Evolutionary conservation across 1,140 invertebrate genomes (phyloP).

Genomic region (Sycophaga agraensis): DNA sequence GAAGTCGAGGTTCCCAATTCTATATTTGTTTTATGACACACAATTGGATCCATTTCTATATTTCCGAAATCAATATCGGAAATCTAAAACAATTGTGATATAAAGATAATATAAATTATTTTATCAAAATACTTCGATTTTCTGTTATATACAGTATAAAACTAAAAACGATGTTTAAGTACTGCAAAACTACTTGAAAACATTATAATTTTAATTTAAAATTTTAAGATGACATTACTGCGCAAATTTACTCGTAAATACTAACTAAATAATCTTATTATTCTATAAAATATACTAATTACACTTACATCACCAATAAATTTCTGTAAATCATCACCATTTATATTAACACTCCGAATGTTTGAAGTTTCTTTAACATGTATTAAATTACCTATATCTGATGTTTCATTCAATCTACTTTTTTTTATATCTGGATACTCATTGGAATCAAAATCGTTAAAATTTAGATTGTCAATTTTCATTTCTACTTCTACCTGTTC

Average conservation of each 20-base stretch:
- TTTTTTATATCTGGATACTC: constrained; percentile 29
- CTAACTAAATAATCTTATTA: no score
- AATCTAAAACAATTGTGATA: constrained; percentile 34
- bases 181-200: background rate
- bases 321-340: constrained; percentile 29
- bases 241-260: no score
- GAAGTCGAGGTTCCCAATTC: background rate
- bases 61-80: constrained; percentile 42
- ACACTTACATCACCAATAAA: constrained; percentile 39
- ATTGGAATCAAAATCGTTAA: constrained; percentile 36
- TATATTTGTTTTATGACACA: background rate
- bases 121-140: background rate
- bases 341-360: no score
- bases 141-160: background rate
- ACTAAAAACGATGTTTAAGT: background rate
- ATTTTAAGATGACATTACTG: no score
- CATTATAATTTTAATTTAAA: no score
- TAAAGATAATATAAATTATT: background rate
- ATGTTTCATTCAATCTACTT: constrained; percentile 3
- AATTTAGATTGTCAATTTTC: constrained; percentile 20
- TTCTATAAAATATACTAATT: constrained; percentile 3
- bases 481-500: constrained; percentile 4
- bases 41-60: constrained; percentile 32
- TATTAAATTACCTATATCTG: no score
- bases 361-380: no score